phyloP scores from a whole-genome alignment of 1,140 invertebrate genomes.

The Polyergus mexicanus region DNA sequence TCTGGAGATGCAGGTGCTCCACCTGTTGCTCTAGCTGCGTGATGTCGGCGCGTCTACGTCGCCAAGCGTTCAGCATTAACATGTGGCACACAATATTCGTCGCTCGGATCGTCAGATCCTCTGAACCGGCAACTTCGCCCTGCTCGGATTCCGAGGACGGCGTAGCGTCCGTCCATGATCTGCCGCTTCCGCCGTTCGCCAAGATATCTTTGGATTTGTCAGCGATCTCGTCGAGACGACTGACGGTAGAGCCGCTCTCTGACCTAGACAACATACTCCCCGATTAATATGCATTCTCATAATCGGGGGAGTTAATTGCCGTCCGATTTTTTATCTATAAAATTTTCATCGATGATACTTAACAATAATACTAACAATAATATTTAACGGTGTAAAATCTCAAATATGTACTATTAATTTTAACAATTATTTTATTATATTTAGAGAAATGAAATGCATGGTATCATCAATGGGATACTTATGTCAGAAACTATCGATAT shows the following conservation, averaged over 20 bases:
- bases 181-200: constrained; percentile 27
- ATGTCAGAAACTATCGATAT: too few species aligned
- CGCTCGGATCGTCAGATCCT: constrained; percentile 76
- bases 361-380: background rate
- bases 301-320: background rate
- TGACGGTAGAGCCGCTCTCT: constrained; percentile 59
- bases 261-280: constrained; percentile 62
- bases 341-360: too few species aligned
- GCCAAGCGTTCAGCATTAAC: constrained; percentile 87
- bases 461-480: too few species aligned
- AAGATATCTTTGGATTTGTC: constrained; percentile 56
- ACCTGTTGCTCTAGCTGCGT: constrained; percentile 83
- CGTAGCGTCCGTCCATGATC: constrained; percentile 69
- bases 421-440: background rate
- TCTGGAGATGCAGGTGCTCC: constrained; percentile 87
- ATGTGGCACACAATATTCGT: constrained; percentile 85
- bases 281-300: background rate
- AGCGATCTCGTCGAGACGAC: constrained; percentile 31
- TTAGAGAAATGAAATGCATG: background rate
- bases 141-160: constrained; percentile 55
- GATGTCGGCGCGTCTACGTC: constrained; percentile 86
- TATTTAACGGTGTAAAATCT: background rate
- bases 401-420: background rate
- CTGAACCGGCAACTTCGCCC: constrained; percentile 30
- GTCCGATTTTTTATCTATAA: too few species aligned